These are phyloP conservation scores for Marcusenius ussheri DNA, from an alignment of 2,113 vertebrate species.

Conservation along the genomic window DNA sequence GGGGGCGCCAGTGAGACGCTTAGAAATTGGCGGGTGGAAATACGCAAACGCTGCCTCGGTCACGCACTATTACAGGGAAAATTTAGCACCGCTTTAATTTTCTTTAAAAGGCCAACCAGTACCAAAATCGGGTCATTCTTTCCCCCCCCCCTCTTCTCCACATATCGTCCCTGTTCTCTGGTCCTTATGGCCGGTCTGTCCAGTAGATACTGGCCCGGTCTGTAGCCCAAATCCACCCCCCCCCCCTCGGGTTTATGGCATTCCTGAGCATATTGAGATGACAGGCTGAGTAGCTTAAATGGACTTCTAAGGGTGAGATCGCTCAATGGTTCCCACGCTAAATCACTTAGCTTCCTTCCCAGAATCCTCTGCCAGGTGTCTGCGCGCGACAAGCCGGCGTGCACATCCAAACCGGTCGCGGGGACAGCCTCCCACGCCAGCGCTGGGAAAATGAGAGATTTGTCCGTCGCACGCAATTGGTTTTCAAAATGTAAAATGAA, in stretches of 20 bases:
- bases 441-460: neutral
- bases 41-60: neutral
- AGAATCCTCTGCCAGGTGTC: neutral
- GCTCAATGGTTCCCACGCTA: conserved; percentile 10
- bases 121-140: neutral
- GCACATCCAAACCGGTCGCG: neutral
- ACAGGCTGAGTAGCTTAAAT: conserved; percentile 35
- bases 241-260: conserved; percentile 23
- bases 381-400: neutral
- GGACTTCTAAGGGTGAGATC: conserved; percentile 25
- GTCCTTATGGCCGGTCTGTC: conserved; percentile 18
- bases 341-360: neutral
- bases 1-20: neutral
- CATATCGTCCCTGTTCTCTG: conserved; percentile 27
- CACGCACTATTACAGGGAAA: neutral
- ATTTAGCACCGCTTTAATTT: neutral
- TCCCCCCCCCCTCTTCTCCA: neutral
- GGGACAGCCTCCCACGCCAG: neutral
- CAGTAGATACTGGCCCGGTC: conserved; percentile 17
- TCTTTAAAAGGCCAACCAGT: neutral
- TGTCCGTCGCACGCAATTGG: neutral
- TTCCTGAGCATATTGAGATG: conserved; percentile 16
- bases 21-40: neutral
- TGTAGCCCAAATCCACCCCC: conserved; percentile 38
- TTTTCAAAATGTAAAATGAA: neutral